These are phyloP conservation scores for Odobenus rosmarus DNA, from an alignment of 2,113 vertebrate genomes.

Conservation along the genomic window DNA sequence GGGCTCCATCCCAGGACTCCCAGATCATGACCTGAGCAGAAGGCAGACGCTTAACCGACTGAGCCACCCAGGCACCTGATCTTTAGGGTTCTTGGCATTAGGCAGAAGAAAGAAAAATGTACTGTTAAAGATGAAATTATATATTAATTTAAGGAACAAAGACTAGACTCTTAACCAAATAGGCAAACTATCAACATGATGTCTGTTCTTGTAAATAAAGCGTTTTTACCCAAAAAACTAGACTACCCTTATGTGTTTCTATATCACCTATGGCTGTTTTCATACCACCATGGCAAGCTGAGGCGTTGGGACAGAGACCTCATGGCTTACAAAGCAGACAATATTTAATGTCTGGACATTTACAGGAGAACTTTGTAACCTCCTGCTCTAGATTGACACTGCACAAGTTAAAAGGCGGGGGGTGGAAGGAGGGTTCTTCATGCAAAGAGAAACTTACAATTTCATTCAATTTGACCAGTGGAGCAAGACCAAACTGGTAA, in stretches of 20 bases:
- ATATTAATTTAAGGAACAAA: conserved; percentile 74
- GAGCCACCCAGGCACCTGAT: neutral
- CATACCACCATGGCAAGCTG: neutral
- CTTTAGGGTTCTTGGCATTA: conserved; percentile 81
- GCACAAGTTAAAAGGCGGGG: conserved; percentile 26
- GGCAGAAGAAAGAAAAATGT: conserved; percentile 72
- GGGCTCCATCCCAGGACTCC: neutral
- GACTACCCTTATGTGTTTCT: neutral
- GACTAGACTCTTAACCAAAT: conserved; percentile 55
- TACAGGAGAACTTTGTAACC: neutral
- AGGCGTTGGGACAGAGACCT: neutral
- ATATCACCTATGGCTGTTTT: too few species aligned
- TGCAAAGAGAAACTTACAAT: neutral
- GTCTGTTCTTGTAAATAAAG: neutral
- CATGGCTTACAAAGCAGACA: rapidly evolving
- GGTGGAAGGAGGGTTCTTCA: neutral
- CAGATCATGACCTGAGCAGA: neutral
- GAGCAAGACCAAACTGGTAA: rapidly evolving
- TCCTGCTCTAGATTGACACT: neutral
- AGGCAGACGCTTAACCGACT: neutral
- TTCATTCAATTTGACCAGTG: conserved; percentile 55
- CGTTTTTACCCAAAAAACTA: neutral
- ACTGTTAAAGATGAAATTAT: conserved; percentile 75
- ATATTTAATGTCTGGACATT: too few species aligned
- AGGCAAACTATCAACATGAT: neutral